Conservation (phyloP, 1,140 invertebrate species). For the Zaprionus africanus region DNA sequence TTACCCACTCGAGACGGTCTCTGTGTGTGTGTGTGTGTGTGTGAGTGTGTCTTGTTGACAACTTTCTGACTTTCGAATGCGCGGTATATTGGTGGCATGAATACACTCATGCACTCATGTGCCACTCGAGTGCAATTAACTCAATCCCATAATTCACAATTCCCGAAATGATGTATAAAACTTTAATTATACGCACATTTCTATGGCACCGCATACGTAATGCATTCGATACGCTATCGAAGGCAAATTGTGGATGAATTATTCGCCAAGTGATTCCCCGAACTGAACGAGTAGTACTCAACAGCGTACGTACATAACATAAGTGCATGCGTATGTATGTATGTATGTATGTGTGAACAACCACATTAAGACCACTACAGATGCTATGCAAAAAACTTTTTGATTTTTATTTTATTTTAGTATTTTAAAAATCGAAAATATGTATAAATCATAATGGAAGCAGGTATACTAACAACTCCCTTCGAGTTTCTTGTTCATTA, state of each 20-base stretch:
- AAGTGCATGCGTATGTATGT: too few species aligned
- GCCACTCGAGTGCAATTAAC: constrained; percentile 25
- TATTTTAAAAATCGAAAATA: too few species aligned
- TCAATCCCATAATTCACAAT: constrained; percentile 21
- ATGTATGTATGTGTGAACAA: not conserved
- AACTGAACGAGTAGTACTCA: not conserved
- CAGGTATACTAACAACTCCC: too few species aligned
- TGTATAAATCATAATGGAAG: too few species aligned
- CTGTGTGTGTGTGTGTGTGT: not conserved
- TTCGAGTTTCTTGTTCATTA: too few species aligned
- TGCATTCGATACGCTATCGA: not conserved
- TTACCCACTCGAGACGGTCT: not conserved
- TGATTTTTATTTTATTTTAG: not conserved
- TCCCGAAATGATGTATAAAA: constrained; percentile 9
- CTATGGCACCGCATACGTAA: not conserved
- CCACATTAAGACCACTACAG: not conserved
- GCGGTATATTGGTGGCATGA: not conserved
- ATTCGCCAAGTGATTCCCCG: constrained; percentile 1
- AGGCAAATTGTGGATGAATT: not conserved
- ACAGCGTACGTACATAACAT: too few species aligned
- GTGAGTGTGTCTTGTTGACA: not conserved
- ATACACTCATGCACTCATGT: constrained; percentile 12
- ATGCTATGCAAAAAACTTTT: not conserved
- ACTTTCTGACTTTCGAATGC: constrained; percentile 28
- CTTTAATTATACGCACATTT: constrained; percentile 16